Conservation (phyloP, 2,113 vertebrate species). For the Lophura nycthemera region DNA sequence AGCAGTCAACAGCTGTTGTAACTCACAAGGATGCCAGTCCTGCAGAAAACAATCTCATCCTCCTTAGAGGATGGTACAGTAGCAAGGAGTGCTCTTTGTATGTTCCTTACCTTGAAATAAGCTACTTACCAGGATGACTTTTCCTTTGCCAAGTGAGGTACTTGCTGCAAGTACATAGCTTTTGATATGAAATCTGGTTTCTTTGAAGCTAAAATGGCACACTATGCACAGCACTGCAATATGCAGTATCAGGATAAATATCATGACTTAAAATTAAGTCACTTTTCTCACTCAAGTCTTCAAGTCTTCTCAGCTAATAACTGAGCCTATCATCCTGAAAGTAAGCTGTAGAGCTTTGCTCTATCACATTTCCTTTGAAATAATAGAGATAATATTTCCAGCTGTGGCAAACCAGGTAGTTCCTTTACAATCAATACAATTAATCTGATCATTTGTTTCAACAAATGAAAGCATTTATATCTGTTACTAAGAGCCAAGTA, state of each 20-base stretch:
- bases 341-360: not conserved
- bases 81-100: not conserved
- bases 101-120: not conserved
- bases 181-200: conserved; percentile 13
- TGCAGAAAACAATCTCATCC: not conserved
- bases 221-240: not conserved
- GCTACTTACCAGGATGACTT: not conserved
- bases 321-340: not conserved
- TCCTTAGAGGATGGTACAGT: not conserved
- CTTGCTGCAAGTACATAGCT: not conserved
- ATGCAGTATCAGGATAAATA: not conserved
- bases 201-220: conserved; percentile 18
- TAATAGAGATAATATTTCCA: not conserved
- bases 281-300: not conserved
- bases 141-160: not conserved
- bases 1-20: not conserved
- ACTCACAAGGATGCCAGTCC: not conserved
- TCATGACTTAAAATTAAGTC: not conserved
- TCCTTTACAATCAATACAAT: not conserved
- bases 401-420: not conserved
- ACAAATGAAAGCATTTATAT: not conserved
- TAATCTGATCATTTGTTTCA: not conserved
- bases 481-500: not conserved
- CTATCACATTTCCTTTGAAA: not conserved
- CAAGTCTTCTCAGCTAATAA: not conserved